phyloP scores from a whole-genome alignment of 2,113 vertebrate species.

The Cyprinodon brontotheroides region DNA sequence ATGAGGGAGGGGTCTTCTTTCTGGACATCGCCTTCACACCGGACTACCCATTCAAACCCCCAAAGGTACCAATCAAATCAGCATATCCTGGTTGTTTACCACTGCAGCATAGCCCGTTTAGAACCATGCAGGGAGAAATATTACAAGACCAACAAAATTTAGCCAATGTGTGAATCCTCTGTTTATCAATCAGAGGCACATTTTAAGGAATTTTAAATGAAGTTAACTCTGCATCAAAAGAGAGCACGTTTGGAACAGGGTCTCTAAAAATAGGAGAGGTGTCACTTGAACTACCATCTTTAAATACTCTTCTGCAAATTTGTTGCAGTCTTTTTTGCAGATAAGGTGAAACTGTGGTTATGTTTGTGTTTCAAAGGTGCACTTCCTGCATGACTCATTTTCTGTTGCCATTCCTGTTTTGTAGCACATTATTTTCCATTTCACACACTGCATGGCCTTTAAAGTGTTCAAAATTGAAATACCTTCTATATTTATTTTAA shows the following conservation, averaged over 20 bases:
- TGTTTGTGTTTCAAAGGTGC: not conserved
- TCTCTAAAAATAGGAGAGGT: not conserved
- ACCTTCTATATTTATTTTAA: not conserved
- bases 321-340: not conserved
- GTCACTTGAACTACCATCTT: not conserved
- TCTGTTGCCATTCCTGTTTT: not conserved
- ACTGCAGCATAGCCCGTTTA: too few species aligned
- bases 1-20: constrained; percentile 95
- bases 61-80: constrained; percentile 85
- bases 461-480: not conserved
- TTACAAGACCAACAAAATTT: not conserved
- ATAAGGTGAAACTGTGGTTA: not conserved
- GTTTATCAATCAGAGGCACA: not conserved
- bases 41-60: constrained; percentile 97
- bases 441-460: not conserved
- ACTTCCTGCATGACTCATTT: not conserved
- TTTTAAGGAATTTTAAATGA: not conserved
- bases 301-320: not conserved
- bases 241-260: not conserved
- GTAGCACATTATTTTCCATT: not conserved
- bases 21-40: constrained; percentile 95
- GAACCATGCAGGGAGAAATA: too few species aligned
- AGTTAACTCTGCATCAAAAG: not conserved
- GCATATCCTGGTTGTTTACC: not conserved
- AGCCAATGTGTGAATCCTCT: not conserved